Evolutionary conservation across 1,140 invertebrate genomes (phyloP).

Genomic region (Triops longicaudatus): DNA sequence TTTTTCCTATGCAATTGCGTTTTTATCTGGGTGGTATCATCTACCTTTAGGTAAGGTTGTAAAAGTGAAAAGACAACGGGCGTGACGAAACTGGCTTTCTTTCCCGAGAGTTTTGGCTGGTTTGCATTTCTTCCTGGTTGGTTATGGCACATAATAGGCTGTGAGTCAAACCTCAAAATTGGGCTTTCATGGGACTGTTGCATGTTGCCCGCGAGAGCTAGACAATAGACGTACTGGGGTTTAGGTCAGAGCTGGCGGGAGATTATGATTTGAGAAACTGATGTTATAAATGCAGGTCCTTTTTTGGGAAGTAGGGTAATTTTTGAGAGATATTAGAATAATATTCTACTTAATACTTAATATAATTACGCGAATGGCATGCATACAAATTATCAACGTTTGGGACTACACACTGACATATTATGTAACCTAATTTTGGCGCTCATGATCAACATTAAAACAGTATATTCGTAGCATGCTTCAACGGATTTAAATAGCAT

Average conservation of each 20-base stretch:
- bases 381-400: too few species aligned
- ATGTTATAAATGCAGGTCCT: not conserved
- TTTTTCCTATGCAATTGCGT: too few species aligned
- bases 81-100: not conserved
- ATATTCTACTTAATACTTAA: too few species aligned
- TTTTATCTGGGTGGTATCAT: not conserved
- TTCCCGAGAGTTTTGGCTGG: not conserved
- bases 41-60: not conserved
- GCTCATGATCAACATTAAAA: too few species aligned
- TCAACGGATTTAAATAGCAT: too few species aligned
- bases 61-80: slow-evolving; percentile 2
- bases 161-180: slow-evolving; percentile 2
- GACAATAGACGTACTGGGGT: not conserved
- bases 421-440: too few species aligned
- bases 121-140: not conserved
- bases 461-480: too few species aligned
- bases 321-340: too few species aligned
- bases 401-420: too few species aligned
- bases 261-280: not conserved
- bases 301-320: too few species aligned
- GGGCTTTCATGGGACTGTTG: not conserved
- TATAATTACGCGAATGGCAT: too few species aligned
- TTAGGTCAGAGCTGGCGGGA: not conserved
- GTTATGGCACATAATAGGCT: slow-evolving; percentile 10
- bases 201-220: not conserved